A percentile compares a stretch with the other conserved stretches of the same genome.
These are phyloP conservation scores for Corythucha ciliata DNA, from an alignment of 2,888 invertebrate genomes.

Conservation along the genomic window DNA sequence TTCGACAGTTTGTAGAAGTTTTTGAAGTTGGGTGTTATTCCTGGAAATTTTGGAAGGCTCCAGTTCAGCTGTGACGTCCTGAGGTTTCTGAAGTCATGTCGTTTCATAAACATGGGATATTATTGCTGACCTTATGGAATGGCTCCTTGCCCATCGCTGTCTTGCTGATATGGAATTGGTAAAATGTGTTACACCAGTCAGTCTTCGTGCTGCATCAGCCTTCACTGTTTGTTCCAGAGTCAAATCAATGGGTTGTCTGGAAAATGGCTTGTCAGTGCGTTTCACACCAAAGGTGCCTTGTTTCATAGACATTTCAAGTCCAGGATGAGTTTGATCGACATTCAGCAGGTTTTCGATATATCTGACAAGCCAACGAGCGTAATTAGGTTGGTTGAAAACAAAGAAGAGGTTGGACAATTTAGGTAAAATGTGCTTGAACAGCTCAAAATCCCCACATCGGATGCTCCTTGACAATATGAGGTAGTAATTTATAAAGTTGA, in stretches of 20 bases:
- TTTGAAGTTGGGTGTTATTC: not conserved
- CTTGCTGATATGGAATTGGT: constrained; percentile 1
- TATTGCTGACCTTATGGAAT: not conserved
- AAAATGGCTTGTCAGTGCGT: not conserved
- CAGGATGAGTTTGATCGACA: not conserved
- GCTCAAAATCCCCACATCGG: not conserved
- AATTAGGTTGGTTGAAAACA: not conserved
- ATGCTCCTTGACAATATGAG: not conserved
- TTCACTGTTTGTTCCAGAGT: constrained; percentile 1
- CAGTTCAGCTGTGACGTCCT: not conserved
- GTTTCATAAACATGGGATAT: not conserved
- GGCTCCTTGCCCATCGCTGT: not conserved
- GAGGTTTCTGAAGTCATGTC: not conserved
- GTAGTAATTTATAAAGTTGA: constrained; percentile 1
- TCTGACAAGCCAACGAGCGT: not conserved
- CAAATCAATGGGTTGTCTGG: not conserved
- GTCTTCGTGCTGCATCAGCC: not conserved
- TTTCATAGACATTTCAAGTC: not conserved
- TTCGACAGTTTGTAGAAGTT: not conserved
- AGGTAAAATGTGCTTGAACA: not conserved
- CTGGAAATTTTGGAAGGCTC: not conserved
- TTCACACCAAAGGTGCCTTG: not conserved
- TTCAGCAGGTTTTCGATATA: not conserved
- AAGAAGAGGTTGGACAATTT: not conserved
- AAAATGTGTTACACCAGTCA: not conserved